phyloP scores from a whole-genome alignment of 1,140 invertebrate genomes.

The Chionoecetes opilio region DNA sequence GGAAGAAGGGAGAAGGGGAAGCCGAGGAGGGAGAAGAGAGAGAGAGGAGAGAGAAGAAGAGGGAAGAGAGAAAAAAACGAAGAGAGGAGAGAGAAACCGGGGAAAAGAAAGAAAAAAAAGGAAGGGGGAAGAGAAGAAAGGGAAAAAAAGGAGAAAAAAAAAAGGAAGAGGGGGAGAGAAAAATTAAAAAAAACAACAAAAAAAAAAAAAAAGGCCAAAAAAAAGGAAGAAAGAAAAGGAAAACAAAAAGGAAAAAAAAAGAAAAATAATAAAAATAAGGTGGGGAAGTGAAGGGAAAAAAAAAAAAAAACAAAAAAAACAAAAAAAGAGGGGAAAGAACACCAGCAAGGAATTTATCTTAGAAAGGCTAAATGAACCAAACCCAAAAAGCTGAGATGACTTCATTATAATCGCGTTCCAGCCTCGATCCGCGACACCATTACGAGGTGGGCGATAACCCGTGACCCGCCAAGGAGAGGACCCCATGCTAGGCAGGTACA shows the following conservation, averaged over 20 bases:
- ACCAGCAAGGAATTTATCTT: too few species aligned
- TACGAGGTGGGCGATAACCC: not conserved
- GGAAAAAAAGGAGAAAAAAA: not conserved
- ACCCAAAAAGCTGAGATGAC: not conserved
- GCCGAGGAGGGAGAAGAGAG: not conserved
- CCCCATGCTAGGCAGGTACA: not conserved
- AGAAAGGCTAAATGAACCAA: too few species aligned
- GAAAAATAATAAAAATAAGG: not conserved
- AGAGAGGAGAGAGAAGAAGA: not conserved
- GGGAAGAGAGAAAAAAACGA: not conserved
- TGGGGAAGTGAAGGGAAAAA: not conserved
- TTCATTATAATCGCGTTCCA: slow-evolving; percentile 30
- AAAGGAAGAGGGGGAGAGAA: not conserved
- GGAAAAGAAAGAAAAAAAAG: too few species aligned
- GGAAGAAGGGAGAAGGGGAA: too few species aligned
- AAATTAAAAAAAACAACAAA: not conserved
- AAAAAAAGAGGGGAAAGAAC: not conserved
- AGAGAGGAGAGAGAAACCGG: not conserved
- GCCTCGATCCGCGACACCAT: slow-evolving; percentile 4
- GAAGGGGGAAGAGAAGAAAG: too few species aligned
- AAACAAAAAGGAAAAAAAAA: not conserved
- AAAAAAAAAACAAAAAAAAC: not conserved
- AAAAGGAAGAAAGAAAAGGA: not conserved
- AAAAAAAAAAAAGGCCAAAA: too few species aligned
- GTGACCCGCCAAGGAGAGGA: not conserved